Conservation (phyloP, 2,797 vertebrate species). For the Lithobates pipiens region DNA sequence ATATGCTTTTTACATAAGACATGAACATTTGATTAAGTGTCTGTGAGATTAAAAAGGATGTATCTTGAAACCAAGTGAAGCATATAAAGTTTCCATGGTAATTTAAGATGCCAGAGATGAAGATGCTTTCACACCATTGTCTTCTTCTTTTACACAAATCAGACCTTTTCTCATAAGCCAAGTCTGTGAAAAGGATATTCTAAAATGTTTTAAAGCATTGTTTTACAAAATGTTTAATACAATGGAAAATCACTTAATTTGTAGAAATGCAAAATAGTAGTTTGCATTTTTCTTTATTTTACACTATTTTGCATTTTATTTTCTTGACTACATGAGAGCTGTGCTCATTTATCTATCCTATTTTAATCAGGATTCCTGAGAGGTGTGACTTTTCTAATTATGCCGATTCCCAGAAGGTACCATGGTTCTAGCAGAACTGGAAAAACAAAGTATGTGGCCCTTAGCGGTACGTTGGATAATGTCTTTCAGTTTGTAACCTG, state of each 20-base stretch:
- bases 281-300: constrained; percentile 5
- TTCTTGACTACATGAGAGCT: not conserved
- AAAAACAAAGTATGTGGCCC: no score
- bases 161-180: not conserved
- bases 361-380: constrained; percentile 3
- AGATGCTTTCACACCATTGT: constrained; percentile 9
- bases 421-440: not conserved
- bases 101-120: not conserved
- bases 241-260: not conserved
- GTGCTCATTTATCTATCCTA: constrained; percentile 5
- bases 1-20: constrained; percentile 11
- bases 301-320: constrained; percentile 5
- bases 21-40: constrained; percentile 7
- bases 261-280: constrained; percentile 2
- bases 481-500: no score
- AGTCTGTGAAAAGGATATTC: not conserved
- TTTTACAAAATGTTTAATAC: not conserved
- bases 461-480: no score
- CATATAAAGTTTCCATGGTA: constrained; percentile 26
- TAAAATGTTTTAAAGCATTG: not conserved
- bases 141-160: not conserved
- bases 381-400: constrained; percentile 29
- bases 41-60: constrained; percentile 29
- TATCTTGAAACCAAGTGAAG: not conserved
- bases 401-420: not conserved